Conservation (phyloP, 2,888 invertebrate species). For the Machimus rusticus region DNA sequence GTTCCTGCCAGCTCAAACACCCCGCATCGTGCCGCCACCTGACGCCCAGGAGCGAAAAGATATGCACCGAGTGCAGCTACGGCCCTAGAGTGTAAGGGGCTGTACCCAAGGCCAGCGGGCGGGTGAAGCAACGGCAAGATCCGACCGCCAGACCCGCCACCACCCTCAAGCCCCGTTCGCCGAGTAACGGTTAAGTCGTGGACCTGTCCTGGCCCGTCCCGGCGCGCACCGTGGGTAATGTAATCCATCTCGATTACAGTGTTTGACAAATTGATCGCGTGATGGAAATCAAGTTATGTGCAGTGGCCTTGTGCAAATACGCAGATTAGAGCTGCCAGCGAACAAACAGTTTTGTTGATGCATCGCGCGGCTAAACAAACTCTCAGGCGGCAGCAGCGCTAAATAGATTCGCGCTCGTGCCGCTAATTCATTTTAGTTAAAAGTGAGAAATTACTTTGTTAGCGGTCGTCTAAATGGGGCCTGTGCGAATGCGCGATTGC, state of each 20-base stretch:
- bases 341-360: constrained; percentile 27
- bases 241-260: constrained; percentile 43
- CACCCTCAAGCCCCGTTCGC: background rate
- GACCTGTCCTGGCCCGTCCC: background rate
- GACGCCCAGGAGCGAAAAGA: background rate
- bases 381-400: background rate
- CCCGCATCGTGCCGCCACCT: background rate
- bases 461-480: background rate
- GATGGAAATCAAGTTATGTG: constrained; percentile 40
- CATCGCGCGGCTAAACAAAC: background rate
- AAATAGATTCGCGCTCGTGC: background rate
- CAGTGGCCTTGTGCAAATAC: constrained; percentile 39
- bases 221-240: constrained; percentile 3
- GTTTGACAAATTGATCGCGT: constrained; percentile 44
- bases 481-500: background rate
- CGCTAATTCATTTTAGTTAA: background rate
- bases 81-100: background rate
- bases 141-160: background rate
- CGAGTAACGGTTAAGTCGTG: background rate
- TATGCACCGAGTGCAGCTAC: constrained; percentile 15
- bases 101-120: background rate
- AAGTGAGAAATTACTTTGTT: background rate
- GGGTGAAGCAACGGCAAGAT: background rate
- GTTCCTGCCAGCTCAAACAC: background rate
- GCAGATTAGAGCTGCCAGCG: constrained; percentile 29